A percentile compares a stretch with the other conserved stretches of the same genome.
phyloP scores from a whole-genome alignment of 2,797 vertebrate species.

The Neomorphus geoffroyi region DNA sequence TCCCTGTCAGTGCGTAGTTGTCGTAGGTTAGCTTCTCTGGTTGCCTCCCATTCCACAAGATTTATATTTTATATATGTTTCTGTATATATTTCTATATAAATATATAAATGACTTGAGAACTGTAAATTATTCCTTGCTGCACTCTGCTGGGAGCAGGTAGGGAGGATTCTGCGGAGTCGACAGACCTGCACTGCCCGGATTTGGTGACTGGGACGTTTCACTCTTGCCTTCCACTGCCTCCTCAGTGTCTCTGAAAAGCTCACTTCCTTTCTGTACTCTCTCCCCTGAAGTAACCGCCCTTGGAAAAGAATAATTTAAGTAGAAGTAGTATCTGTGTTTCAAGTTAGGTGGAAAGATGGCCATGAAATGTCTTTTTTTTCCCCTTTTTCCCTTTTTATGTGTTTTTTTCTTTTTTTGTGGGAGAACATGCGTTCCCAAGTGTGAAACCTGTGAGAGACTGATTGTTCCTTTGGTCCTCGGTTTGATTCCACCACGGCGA shows the following conservation, averaged over 20 bases:
- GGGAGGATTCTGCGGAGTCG: constrained; percentile 35
- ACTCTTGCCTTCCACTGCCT: constrained; percentile 44
- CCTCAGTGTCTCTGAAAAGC: background rate
- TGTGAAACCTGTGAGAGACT: background rate
- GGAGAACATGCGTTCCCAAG: background rate
- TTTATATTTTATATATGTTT: constrained; percentile 83
- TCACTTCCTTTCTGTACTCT: background rate
- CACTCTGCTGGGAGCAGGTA: constrained; percentile 31
- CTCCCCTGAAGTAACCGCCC: background rate
- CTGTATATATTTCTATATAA: constrained; percentile 81
- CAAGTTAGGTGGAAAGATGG: constrained; percentile 56
- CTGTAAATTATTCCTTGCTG: constrained; percentile 69
- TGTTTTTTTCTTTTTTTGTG: background rate
- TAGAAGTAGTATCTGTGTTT: constrained; percentile 50
- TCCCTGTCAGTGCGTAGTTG: background rate
- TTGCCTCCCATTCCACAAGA: constrained; percentile 64
- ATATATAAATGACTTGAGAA: constrained; percentile 75
- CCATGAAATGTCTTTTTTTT: background rate
- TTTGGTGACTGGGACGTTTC: background rate
- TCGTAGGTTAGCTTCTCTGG: constrained; percentile 8
- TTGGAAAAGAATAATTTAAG: constrained; percentile 11
- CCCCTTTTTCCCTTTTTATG: too few relatives aligned
- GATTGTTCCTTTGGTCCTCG: background rate
- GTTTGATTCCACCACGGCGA: background rate
- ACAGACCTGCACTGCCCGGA: background rate